A percentile compares a stretch with the other conserved stretches of the same genome.
These are phyloP conservation scores for Erinaceus europaeus DNA, from an alignment of 2,113 vertebrate species.

Conservation along the genomic window DNA sequence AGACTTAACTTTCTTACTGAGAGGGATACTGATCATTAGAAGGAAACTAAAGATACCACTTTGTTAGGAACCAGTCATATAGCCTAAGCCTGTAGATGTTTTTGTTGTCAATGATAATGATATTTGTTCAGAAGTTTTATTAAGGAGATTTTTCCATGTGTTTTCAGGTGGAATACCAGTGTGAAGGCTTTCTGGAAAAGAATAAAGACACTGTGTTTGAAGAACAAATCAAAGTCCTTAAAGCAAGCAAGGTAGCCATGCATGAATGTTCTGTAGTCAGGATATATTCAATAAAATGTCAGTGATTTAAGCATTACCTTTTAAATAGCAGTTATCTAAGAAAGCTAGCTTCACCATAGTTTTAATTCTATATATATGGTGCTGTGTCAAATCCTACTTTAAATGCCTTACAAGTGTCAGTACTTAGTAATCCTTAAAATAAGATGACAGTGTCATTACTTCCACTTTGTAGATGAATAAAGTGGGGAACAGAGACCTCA, in stretches of 20 bases:
- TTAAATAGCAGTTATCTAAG: conserved; percentile 40
- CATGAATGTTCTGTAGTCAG: neutral
- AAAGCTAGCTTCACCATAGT: neutral
- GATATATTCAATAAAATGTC: conserved; percentile 19
- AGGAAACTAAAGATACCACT: neutral
- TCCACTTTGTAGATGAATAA: neutral
- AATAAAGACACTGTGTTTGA: conserved; percentile 99
- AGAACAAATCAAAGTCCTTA: conserved; percentile 97
- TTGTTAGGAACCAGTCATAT: neutral
- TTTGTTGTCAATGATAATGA: conserved; percentile 18
- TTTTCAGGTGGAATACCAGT: conserved; percentile 97
- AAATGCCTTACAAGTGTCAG: neutral
- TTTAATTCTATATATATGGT: conserved; percentile 4
- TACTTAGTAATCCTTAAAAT: neutral
- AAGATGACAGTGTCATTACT: neutral
- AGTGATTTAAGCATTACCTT: neutral
- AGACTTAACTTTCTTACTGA: neutral
- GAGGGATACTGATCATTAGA: neutral
- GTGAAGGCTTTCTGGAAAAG: conserved; percentile 98
- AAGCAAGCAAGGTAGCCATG: conserved; percentile 95
- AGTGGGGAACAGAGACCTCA: neutral
- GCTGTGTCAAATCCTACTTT: neutral
- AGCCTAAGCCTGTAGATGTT: neutral
- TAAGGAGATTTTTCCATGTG: conserved; percentile 31
- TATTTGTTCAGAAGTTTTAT: conserved; percentile 9